phyloP scores from a whole-genome alignment of 2,113 vertebrate species.

The Poicephalus meyeri region DNA sequence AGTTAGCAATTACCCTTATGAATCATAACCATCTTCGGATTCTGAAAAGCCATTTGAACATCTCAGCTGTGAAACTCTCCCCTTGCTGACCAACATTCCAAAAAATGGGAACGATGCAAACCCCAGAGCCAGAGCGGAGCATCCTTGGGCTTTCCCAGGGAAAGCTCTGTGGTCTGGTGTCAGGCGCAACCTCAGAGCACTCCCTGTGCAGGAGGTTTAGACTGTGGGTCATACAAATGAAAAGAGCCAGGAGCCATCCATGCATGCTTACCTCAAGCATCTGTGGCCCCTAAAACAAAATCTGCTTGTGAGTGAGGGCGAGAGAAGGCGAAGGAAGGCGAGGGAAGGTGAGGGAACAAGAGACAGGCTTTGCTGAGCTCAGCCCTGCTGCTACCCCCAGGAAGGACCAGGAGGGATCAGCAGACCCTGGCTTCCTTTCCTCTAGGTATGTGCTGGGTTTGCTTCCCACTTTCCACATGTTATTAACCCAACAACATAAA shows the following conservation, averaged over 20 bases:
- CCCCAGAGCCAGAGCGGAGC: accelerated
- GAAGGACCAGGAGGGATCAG: neutral
- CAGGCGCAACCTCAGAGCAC: neutral
- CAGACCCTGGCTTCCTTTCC: neutral
- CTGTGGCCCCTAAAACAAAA: neutral
- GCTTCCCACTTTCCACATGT: accelerated
- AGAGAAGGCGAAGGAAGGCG: neutral
- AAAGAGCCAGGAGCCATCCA: neutral
- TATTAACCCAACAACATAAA: neutral
- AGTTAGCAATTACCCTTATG: neutral
- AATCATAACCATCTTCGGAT: neutral
- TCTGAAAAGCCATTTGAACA: neutral
- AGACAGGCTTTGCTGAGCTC: neutral
- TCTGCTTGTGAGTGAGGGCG: too few species aligned
- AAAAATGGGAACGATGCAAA: neutral
- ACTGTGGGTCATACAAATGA: accelerated
- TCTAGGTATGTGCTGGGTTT: accelerated
- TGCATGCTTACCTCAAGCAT: accelerated
- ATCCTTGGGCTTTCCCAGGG: neutral
- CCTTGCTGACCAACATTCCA: neutral
- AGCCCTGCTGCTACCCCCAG: neutral
- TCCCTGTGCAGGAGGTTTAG: accelerated
- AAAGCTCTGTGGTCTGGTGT: accelerated
- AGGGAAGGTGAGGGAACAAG: neutral
- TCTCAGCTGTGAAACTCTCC: neutral